Base-by-base conservation (phyloP, 2,888 invertebrate genomes). In the Drosophila yooni region DNA sequence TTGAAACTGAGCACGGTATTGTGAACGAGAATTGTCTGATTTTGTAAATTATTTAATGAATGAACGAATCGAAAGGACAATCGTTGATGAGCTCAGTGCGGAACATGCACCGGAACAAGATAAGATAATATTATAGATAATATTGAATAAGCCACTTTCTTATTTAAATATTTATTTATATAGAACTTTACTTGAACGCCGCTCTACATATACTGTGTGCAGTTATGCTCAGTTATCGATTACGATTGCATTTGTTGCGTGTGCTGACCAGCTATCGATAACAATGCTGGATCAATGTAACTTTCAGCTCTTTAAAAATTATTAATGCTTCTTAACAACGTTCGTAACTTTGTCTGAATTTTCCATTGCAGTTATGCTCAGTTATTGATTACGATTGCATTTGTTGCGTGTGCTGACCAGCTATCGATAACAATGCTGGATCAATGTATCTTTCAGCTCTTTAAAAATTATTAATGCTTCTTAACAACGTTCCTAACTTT, bases 401-500 rank as follows among this genome's bases (percentile, higher is more conserved):
- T n/a, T 38, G 38, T 8, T 38, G 3, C 18, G 11, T n/a, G 40
- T n/a, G 10, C 11, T 10, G 43, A 43, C 21, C 21, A 18, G 4
- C 8, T 38, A 13, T 21, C 11, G 43, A 6, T 6, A 18, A 3
- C 11, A 6, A 2, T 40, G n/a, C 5, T 43, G 11, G 0, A 11
- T 21, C 21, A 13, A 46, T 46, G 0, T 21, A 21, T 1, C 21
- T 21, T 21, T 21, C 21, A 2, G n/a, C 2, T 27, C 34, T 67
- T 57, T 75, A 43, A 33, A 38, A 59, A 15, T 27, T 21, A 18
- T 43, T 38, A 52, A 60, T 57, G 70, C 50, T 58, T 54, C 25
- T 48, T 46, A 34, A 38, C 58, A 18, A 38, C 38, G 51, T 25
- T 25, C 29, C 27, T 54, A 74, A 36, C 46, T 48, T 36, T 25